Percentiles rank a stretch among this genome's conserved stretches.
Conservation (phyloP, 2,113 vertebrate genomes). For the Colinus virginianus region DNA sequence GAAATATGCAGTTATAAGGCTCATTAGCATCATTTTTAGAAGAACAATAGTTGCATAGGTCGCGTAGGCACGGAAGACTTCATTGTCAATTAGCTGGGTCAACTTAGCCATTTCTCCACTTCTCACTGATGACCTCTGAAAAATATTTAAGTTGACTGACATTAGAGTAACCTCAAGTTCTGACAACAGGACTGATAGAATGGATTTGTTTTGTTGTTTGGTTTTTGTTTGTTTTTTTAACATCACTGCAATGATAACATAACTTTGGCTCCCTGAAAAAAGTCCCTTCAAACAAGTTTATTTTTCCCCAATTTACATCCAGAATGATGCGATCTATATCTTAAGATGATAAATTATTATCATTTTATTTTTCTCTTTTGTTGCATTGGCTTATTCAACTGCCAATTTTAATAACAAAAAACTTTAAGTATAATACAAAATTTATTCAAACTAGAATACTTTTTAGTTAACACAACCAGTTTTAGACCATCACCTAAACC, state of each 20-base stretch:
- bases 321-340: neutral
- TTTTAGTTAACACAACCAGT: neutral
- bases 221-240: neutral
- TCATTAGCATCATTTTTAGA: constrained; percentile 89
- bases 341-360: neutral
- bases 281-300: neutral
- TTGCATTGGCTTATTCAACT: constrained; percentile 4
- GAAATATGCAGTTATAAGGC: constrained; percentile 72
- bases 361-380: neutral
- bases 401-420: neutral
- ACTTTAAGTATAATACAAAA: neutral
- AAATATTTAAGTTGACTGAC: neutral
- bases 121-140: constrained; percentile 17
- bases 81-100: constrained; percentile 68
- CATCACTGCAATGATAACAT: neutral
- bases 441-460: neutral
- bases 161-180: neutral
- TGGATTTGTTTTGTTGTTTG: neutral
- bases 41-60: constrained; percentile 80
- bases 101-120: constrained; percentile 72
- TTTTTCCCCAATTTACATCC: neutral
- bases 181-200: neutral
- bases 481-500: neutral
- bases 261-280: neutral
- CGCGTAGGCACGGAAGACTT: constrained; percentile 78